Base-by-base conservation (phyloP, 2,797 vertebrate species). In the Oophaga sylvatica region DNA sequence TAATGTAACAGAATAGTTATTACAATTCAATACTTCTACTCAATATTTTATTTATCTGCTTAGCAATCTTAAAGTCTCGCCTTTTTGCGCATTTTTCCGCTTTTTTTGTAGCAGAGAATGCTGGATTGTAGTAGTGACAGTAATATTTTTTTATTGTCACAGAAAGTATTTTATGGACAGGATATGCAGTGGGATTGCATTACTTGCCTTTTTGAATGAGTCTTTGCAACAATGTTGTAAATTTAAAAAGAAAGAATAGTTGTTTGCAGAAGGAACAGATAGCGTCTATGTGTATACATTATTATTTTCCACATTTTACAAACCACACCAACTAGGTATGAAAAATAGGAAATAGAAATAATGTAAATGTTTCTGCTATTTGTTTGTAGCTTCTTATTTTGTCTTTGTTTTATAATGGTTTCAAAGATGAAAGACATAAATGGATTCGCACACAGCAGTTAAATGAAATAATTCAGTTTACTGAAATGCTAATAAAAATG, bases 71-170 rank as follows among this genome's bases (percentile, higher is more conserved):
- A 26, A 53, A 68, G 67, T 81, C 19, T 31, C 15, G n/a, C n/a
- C 4, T 67, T 68, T n/a, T 56, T 26, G 2, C 35, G 31, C 31
- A 65, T 63, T 19, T 45, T 16, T 26, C 53, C 1, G 13, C 15
- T 67, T 81, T 67, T 81, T 53, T 81, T 48, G 79, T 75, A 13
- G 22, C 71, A 75, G 19, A 75, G 20, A 75, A 75, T 75, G 45
- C 10, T 48, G 41, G 22, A 75, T 48, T 75, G 20, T 48, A 22
- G 0, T 48, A 75, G 71, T 75, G 10, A 75, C 71, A 75, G 53
- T 67, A 67, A 67, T 53, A 75, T 75, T 75, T 75, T 75, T 53
- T 75, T 75, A 41, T 75, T n/a, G 41, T 75, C 71, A 48, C 45
- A 45, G 41, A 73, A 48, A 45, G 17, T n/a, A 5, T 73, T 73